Evolutionary conservation across 1,140 invertebrate genomes (phyloP).

Genomic region (Homalodisca vitripennis): DNA sequence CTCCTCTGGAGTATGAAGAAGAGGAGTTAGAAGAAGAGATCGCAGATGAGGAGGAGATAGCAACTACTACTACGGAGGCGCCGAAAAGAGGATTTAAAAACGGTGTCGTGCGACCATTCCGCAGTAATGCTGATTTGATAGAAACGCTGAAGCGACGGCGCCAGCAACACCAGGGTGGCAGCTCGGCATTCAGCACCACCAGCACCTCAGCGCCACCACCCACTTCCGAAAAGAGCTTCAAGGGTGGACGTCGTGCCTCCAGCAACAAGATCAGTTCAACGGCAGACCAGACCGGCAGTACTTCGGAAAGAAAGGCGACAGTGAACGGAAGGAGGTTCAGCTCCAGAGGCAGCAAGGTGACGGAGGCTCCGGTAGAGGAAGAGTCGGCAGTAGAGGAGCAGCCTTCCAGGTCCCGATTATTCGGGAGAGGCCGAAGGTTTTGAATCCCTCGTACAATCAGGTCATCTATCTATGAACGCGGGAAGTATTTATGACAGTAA

Average conservation of each 20-base stretch:
- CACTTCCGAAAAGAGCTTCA: neutral
- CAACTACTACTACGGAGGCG: conserved; percentile 35
- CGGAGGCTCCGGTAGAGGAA: neutral
- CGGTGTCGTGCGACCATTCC: conserved; percentile 36
- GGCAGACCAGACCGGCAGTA: conserved; percentile 13
- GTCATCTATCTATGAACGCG: too few relatives aligned
- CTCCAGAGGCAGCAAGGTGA: neutral
- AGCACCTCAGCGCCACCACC: conserved; percentile 13
- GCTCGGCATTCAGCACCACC: neutral
- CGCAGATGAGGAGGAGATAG: conserved; percentile 5
- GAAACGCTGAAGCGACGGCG: conserved; percentile 37
- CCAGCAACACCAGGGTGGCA: conserved; percentile 10
- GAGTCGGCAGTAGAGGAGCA: neutral
- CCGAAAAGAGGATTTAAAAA: conserved; percentile 27
- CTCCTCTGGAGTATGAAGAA: conserved; percentile 25
- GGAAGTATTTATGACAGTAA: too few relatives aligned
- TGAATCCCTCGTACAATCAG: too few relatives aligned
- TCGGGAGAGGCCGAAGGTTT: neutral
- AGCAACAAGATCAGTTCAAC: neutral
- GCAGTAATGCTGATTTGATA: conserved; percentile 38
- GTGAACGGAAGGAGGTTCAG: neutral
- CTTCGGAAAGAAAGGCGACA: neutral
- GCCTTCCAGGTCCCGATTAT: neutral
- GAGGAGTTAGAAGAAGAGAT: conserved; percentile 29
- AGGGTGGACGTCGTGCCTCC: neutral